phyloP scores from a whole-genome alignment of 2,113 vertebrate species.

The Mesocricetus auratus region DNA sequence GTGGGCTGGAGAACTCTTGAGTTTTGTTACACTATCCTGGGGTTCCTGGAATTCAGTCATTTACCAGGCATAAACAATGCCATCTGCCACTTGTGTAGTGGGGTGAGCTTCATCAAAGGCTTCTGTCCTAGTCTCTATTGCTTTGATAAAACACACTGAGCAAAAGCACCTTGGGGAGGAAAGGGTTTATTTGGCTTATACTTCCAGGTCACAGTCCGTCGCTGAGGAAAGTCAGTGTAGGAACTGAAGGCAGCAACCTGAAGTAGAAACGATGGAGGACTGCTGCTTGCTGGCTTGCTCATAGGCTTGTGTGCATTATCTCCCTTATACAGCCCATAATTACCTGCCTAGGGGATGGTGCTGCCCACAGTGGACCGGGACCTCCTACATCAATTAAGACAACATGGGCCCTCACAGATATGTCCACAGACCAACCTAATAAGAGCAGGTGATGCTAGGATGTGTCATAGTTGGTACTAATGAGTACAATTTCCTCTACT shows the following conservation, averaged over 20 bases:
- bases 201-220: neutral
- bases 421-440: neutral
- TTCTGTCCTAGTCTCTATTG: neutral
- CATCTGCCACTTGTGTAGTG: neutral
- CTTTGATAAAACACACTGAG: neutral
- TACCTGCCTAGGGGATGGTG: neutral
- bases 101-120: neutral
- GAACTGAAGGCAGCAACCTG: too few relatives aligned
- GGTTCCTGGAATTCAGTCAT: neutral
- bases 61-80: neutral
- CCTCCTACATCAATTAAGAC: neutral
- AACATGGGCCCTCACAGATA: neutral
- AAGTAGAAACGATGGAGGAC: too few relatives aligned
- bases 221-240: neutral
- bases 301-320: neutral
- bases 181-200: neutral
- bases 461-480: neutral
- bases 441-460: neutral
- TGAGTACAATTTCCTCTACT: neutral
- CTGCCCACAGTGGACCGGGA: neutral
- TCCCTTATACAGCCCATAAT: neutral
- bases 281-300: neutral
- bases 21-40: neutral
- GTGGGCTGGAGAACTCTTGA: neutral
- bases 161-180: neutral